phyloP scores from a whole-genome alignment of 2,888 invertebrate species.

The Xylota sylvarum region DNA sequence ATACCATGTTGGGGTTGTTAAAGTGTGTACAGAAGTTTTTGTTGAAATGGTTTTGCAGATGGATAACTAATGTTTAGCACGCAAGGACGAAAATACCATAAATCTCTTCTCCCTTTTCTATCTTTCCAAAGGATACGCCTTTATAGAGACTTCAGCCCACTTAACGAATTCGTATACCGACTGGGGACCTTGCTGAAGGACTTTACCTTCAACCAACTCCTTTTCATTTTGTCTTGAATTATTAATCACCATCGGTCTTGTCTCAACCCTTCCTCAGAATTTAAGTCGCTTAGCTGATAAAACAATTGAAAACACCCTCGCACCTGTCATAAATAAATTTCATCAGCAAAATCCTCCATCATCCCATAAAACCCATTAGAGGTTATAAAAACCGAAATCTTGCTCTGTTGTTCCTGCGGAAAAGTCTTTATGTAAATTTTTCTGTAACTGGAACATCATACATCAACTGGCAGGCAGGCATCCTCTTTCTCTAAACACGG shows the following conservation, averaged over 20 bases:
- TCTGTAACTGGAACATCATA: conserved; percentile 45
- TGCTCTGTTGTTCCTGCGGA: not conserved
- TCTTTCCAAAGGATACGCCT: not conserved
- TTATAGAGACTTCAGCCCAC: not conserved
- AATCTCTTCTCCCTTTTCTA: not conserved
- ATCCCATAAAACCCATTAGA: conserved; percentile 61
- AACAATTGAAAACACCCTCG: conserved; percentile 56
- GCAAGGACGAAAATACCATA: not conserved
- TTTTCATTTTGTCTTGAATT: not conserved
- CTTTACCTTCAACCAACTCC: not conserved
- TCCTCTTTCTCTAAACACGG: conserved; percentile 24
- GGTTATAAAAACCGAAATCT: conserved; percentile 47
- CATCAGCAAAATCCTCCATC: conserved; percentile 35
- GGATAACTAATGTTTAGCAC: too few species aligned
- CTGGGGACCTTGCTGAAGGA: not conserved
- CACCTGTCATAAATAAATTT: conserved; percentile 67
- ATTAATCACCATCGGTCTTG: not conserved
- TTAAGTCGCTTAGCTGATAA: conserved; percentile 7
- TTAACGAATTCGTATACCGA: not conserved
- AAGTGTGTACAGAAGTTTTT: too few species aligned
- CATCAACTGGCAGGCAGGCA: conserved; percentile 32
- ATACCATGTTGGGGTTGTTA: too few species aligned
- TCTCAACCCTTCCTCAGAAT: not conserved
- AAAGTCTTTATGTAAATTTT: conserved; percentile 62
- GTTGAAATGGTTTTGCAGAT: too few species aligned